Percentiles rank a stretch among this genome's conserved stretches.
Evolutionary conservation across 1,140 invertebrate genomes (phyloP).

Genomic region (Calephelis nemesis): DNA sequence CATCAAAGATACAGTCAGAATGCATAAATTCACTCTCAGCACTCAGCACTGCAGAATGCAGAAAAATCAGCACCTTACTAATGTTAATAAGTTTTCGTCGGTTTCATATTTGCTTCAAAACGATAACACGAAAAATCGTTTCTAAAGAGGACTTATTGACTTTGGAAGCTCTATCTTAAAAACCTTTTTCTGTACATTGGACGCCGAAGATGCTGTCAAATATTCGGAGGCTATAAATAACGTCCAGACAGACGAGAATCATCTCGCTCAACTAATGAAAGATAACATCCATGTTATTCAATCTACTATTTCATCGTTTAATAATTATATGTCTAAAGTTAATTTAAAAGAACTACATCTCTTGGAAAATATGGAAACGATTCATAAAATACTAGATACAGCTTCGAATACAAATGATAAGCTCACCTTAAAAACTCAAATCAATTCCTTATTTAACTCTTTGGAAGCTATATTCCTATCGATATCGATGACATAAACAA

Average conservation of each 20-base stretch:
- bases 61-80: slow-evolving; percentile 18
- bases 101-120: slow-evolving; percentile 22
- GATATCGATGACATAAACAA: no score
- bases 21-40: slow-evolving; percentile 1
- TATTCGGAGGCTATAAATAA: slow-evolving; percentile 26
- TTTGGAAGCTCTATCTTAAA: slow-evolving; percentile 28
- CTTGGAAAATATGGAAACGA: slow-evolving; percentile 13
- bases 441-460: not conserved
- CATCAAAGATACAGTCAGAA: slow-evolving; percentile 13
- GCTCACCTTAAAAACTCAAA: slow-evolving; percentile 7
- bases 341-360: slow-evolving; percentile 28
- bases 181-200: slow-evolving; percentile 30
- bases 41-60: no score
- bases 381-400: slow-evolving; percentile 14
- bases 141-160: slow-evolving; percentile 28
- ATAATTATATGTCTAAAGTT: slow-evolving; percentile 30
- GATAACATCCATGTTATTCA: slow-evolving; percentile 32
- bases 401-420: slow-evolving; percentile 8
- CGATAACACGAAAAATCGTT: slow-evolving; percentile 6
- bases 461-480: no score
- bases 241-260: slow-evolving; percentile 33
- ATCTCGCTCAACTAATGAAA: slow-evolving; percentile 27
- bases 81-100: slow-evolving; percentile 26
- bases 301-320: slow-evolving; percentile 30
- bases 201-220: slow-evolving; percentile 30